Conservation (phyloP, 2,113 vertebrate genomes). For the Terrapene triunguis region DNA sequence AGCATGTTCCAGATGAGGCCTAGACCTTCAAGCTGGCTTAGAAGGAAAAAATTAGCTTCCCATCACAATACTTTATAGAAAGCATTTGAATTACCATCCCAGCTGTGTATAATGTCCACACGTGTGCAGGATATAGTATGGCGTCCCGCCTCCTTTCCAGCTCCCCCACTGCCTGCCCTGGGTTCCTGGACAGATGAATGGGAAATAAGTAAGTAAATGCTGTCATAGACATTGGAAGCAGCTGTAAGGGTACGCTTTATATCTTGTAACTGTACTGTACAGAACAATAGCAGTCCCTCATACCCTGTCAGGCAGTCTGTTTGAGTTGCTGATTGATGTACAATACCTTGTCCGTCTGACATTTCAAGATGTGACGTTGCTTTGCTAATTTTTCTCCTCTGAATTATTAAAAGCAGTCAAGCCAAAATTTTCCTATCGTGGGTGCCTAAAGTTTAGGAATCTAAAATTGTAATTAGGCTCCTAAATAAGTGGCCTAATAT, state of each 20-base stretch:
- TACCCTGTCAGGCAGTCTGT: neutral
- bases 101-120: slow-evolving; percentile 20
- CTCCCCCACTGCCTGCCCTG: neutral
- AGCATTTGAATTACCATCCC: slow-evolving; percentile 3
- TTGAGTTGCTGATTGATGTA: neutral
- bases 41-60: slow-evolving; percentile 50
- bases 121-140: neutral
- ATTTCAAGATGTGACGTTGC: neutral
- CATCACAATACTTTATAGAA: neutral
- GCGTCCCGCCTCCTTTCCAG: neutral
- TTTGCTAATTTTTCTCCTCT: slow-evolving; percentile 21
- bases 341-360: slow-evolving; percentile 19
- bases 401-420: neutral
- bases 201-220: neutral
- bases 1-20: slow-evolving; percentile 54
- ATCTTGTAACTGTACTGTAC: rapidly evolving
- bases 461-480: neutral
- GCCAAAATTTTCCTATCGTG: neutral
- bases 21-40: slow-evolving; percentile 38
- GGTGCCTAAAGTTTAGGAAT: neutral
- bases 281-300: neutral
- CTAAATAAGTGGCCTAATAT: slow-evolving; percentile 14
- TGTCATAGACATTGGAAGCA: neutral
- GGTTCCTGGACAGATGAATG: neutral
- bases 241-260: neutral